Base-by-base conservation (phyloP, 2,888 invertebrate genomes). In the Epiblema foenella region DNA sequence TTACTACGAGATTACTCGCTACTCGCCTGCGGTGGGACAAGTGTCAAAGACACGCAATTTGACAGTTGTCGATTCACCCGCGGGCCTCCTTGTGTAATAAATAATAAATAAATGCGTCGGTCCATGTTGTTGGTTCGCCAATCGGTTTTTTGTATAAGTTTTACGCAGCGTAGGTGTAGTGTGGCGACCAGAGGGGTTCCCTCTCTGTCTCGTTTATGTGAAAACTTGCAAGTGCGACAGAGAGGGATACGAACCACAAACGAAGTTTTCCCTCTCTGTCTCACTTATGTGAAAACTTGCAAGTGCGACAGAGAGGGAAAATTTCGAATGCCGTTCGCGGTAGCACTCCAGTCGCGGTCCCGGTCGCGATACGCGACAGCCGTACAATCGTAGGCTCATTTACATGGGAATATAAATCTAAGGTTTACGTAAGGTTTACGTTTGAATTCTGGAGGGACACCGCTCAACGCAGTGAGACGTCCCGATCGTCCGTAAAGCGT, bases 91-190 rank as follows among this genome's bases (percentile, higher is more conserved):
- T 39, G 39, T 39, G n/a, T n/a, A n/a, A n/a, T n/a, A n/a, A 62
- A 62, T 64, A 18, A 49, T 63, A 63, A 59, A 63, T 52, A 39
- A 39, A 52, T 39, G 64, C 20, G 64, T 65, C 33, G 65, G 65
- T 65, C 54, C 65, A 56, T 64, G 24, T 63, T 39, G 54, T 64
- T 39, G 39, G 64, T 64, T 69, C 33, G 70, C 59, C 59, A 60
- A 70, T 65, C 64, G 59, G 49, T 69, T 69, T 69, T 69, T 69
- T 64, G n/a, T 69, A 69, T 70, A 70, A 65, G 70, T 70, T 70
- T 65, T 70, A 65, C 42, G 65, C 58, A 59, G 67, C 58, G 70
- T 70, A 70, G 65, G 52, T 65, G 51, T 60, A 65, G 70, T 46
- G 46, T 29, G 59, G 70, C 65, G 33, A 46, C 46, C 63, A n/a